Conservation (phyloP, 2,113 vertebrate species). For the Nycticryphes semicollaris region DNA sequence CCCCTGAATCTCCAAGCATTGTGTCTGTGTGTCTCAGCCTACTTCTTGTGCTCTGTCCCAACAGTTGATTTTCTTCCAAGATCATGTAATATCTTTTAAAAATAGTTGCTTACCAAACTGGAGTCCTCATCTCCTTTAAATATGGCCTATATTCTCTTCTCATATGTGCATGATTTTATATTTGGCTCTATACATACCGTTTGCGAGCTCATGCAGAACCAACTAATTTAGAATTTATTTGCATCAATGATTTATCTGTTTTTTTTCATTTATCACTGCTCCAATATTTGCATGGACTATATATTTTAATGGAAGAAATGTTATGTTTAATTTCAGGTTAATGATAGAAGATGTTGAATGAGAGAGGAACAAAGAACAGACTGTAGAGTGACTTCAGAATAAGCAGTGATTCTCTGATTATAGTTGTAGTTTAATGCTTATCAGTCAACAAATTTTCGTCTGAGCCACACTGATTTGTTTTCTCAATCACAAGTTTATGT, state of each 20-base stretch:
- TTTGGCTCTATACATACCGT: neutral
- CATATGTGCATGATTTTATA: neutral
- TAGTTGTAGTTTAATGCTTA: neutral
- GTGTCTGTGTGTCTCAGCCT: neutral
- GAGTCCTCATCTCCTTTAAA: neutral
- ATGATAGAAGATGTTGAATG: neutral
- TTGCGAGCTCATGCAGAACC: neutral
- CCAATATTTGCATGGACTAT: neutral
- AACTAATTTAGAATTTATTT: neutral
- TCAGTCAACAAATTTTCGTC: neutral
- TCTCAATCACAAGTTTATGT: neutral
- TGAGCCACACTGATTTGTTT: slow-evolving; percentile 7
- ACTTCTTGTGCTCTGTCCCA: neutral
- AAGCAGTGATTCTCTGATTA: neutral
- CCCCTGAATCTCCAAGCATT: neutral
- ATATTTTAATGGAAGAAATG: neutral
- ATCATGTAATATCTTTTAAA: neutral
- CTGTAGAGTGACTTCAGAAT: neutral
- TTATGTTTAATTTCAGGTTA: neutral
- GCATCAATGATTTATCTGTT: neutral
- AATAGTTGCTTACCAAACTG: neutral
- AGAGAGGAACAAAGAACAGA: neutral
- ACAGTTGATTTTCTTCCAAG: neutral
- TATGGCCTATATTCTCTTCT: neutral
- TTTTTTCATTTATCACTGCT: neutral